Percentiles rank a stretch among this genome's conserved stretches.
Conservation (phyloP, 2,888 invertebrate species). For the Phengaris arion region DNA sequence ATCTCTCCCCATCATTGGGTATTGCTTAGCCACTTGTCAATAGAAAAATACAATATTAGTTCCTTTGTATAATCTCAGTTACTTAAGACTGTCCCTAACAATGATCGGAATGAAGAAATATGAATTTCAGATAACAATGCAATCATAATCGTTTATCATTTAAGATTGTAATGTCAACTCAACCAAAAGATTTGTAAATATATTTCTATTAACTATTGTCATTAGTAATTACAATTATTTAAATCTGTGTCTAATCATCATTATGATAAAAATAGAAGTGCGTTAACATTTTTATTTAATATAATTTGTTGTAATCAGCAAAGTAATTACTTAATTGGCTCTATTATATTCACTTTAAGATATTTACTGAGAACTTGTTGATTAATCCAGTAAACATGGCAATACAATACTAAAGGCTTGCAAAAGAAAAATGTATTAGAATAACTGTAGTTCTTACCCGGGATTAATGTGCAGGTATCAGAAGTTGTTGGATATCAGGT, state of each 20-base stretch:
- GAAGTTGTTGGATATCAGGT: constrained; percentile 61
- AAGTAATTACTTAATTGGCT: background rate
- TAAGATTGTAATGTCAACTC: background rate
- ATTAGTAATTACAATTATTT: constrained; percentile 19
- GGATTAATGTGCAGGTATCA: constrained; percentile 61
- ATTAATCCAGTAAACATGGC: background rate
- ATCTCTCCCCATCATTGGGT: constrained; percentile 70
- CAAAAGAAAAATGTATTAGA: background rate
- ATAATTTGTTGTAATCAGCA: background rate
- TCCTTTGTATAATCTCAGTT: constrained; percentile 31
- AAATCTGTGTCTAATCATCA: constrained; percentile 14
- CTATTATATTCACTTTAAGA: background rate
- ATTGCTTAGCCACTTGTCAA: constrained; percentile 75
- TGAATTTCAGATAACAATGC: constrained; percentile 20
- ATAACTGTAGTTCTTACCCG: constrained; percentile 47
- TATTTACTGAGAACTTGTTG: background rate
- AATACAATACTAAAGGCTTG: background rate
- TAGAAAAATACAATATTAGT: constrained; percentile 55
- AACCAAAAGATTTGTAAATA: constrained; percentile 8
- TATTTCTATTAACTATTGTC: background rate
- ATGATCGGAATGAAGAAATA: background rate
- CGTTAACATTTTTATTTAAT: background rate
- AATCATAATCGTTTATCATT: constrained; percentile 16
- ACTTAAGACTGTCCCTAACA: constrained; percentile 23
- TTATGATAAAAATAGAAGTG: constrained; percentile 12